Evolutionary conservation across 2,113 vertebrate genomes (phyloP).

Genomic region (Raphicerus campestris): DNA sequence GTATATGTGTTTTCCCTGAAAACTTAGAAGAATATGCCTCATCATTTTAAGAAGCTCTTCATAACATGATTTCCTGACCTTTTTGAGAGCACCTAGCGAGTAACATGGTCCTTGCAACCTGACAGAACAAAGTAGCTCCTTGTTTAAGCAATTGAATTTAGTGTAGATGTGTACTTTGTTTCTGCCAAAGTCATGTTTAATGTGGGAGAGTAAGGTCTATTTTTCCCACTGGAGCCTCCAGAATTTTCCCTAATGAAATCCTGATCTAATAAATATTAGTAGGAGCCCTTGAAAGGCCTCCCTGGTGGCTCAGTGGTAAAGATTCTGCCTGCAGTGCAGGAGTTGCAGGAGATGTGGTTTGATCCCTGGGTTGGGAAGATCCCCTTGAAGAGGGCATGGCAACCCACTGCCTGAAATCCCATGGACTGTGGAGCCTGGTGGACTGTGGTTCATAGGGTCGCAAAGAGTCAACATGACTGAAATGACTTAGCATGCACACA

Average conservation of each 20-base stretch:
- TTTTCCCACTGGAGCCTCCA: not conserved
- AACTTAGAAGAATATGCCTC: slow-evolving; percentile 67
- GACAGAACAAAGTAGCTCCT: slow-evolving; percentile 41
- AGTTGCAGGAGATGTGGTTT: not conserved
- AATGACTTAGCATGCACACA: not conserved
- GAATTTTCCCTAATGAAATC: slow-evolving; percentile 12
- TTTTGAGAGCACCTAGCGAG: slow-evolving; percentile 68
- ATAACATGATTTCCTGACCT: slow-evolving; percentile 74
- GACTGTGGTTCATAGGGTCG: not conserved
- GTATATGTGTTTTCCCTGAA: slow-evolving; percentile 64
- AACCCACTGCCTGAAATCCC: not conserved
- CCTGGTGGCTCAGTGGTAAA: not conserved
- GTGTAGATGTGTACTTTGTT: slow-evolving; percentile 4
- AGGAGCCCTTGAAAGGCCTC: not conserved
- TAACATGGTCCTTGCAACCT: slow-evolving; percentile 62
- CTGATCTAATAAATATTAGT: slow-evolving; percentile 1
- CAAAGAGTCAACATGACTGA: not conserved
- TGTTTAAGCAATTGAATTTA: slow-evolving; percentile 63
- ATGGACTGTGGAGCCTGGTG: not conserved
- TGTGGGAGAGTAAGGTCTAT: not conserved
- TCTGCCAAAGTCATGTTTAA: slow-evolving; percentile 55
- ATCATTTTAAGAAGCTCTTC: slow-evolving; percentile 75
- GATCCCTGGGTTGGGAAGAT: not conserved
- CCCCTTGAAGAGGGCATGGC: not conserved
- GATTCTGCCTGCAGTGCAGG: not conserved